Conservation (phyloP, 2,888 invertebrate genomes). For the Zaprionus bogoriensis region DNA sequence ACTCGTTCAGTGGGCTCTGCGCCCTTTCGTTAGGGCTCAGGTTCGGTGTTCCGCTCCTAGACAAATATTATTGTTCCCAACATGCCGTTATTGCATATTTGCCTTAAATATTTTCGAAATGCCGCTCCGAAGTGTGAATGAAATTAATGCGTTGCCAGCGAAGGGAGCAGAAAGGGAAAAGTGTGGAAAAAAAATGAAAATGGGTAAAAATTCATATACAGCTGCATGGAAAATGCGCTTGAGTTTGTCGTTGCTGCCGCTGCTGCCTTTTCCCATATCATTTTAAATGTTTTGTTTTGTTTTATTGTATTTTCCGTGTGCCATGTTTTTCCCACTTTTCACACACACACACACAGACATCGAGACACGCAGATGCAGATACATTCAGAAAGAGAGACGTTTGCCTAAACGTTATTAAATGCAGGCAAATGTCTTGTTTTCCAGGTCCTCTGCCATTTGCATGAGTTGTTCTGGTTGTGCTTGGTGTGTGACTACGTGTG, state of each 20-base stretch:
- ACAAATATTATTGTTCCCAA: slow-evolving; percentile 78
- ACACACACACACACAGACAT: slow-evolving; percentile 60
- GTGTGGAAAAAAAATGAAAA: slow-evolving; percentile 18
- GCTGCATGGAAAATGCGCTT: neutral
- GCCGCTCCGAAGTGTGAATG: slow-evolving; percentile 75
- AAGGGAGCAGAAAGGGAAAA: slow-evolving; percentile 14
- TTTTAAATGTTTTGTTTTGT: slow-evolving; percentile 53
- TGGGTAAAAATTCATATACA: slow-evolving; percentile 59
- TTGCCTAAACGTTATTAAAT: slow-evolving; percentile 73
- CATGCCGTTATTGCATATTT: slow-evolving; percentile 79
- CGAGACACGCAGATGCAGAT: slow-evolving; percentile 57
- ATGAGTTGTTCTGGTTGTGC: slow-evolving; percentile 19
- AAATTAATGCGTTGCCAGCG: slow-evolving; percentile 77
- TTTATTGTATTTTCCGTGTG: slow-evolving; percentile 46
- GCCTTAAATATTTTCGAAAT: slow-evolving; percentile 67
- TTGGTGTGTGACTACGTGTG: neutral
- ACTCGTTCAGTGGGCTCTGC: neutral
- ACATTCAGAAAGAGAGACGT: slow-evolving; percentile 31
- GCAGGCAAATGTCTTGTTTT: slow-evolving; percentile 59
- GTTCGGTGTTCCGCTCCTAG: slow-evolving; percentile 60
- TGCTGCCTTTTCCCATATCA: slow-evolving; percentile 62
- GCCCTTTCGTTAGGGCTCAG: slow-evolving; percentile 34
- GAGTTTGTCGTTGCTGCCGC: slow-evolving; percentile 1
- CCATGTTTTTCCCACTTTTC: slow-evolving; percentile 38
- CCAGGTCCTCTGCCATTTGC: slow-evolving; percentile 46